phyloP scores from a whole-genome alignment of 2,113 vertebrate species.

The Laterallus jamaicensis region DNA sequence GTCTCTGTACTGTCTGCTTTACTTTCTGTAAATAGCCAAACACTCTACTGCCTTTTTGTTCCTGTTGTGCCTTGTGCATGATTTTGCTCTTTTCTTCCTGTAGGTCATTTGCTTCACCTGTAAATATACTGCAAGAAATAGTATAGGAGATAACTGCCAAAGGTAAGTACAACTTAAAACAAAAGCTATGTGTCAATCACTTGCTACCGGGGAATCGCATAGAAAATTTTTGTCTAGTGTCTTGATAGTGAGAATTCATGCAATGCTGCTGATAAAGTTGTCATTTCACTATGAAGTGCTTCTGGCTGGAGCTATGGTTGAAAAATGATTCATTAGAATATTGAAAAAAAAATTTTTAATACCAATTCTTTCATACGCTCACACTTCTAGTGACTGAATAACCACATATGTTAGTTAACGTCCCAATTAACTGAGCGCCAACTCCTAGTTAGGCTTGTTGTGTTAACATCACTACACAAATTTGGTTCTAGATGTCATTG shows the following conservation, averaged over 20 bases:
- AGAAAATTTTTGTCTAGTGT: background rate
- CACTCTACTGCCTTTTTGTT: background rate
- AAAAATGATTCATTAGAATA: background rate
- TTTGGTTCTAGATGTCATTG: background rate
- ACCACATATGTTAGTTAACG: background rate
- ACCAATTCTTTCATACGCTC: background rate
- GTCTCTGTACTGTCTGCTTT: background rate
- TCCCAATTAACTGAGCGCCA: background rate
- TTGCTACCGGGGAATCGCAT: background rate
- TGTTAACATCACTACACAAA: background rate
- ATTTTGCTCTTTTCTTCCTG: background rate
- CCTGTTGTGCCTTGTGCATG: background rate
- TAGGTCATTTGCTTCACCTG: background rate
- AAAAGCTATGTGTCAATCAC: background rate
- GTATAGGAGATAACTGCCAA: background rate
- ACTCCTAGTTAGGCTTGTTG: background rate
- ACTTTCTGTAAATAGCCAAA: background rate
- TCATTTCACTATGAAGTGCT: background rate
- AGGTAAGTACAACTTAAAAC: slow-evolving; percentile 10
- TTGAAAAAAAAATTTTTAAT: background rate
- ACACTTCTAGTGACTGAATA: background rate
- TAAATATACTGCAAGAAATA: background rate
- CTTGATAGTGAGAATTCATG: background rate
- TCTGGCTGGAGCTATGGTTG: background rate
- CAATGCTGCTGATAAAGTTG: background rate